phyloP scores from a whole-genome alignment of 2,888 invertebrate species.

The Archips xylosteana region DNA sequence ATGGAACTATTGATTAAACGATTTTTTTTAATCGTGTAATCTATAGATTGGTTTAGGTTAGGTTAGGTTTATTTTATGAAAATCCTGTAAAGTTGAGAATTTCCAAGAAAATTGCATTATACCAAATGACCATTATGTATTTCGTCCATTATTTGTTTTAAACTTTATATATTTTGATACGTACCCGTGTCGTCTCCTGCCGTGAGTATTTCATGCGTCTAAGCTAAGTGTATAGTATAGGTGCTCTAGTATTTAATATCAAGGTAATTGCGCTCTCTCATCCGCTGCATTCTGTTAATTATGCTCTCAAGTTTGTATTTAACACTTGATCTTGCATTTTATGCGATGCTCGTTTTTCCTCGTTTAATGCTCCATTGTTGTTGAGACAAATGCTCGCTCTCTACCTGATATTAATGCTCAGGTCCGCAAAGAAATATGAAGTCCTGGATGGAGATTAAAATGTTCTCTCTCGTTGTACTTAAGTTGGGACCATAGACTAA shows the following conservation, averaged over 20 bases:
- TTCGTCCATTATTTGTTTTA: no score
- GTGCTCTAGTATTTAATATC: constrained; percentile 1
- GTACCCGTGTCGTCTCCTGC: no score
- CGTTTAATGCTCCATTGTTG: constrained; percentile 50
- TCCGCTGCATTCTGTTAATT: constrained; percentile 59
- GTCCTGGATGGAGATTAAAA: constrained; percentile 23
- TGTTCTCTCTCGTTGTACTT: not conserved
- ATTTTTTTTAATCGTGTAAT: no score
- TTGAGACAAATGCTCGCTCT: constrained; percentile 65
- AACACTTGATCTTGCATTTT: constrained; percentile 61
- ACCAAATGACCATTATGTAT: no score
- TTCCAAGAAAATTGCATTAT: no score
- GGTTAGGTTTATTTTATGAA: no score
- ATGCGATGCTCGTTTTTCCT: constrained; percentile 54
- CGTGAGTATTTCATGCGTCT: not conserved
- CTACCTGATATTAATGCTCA: constrained; percentile 48
- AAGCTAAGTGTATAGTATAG: not conserved
- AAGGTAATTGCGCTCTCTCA: constrained; percentile 49
- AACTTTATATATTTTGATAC: no score
- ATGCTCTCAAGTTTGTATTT: constrained; percentile 60
- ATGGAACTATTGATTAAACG: no score
- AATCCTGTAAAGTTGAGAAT: no score
- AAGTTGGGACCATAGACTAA: no score
- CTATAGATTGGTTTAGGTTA: no score
- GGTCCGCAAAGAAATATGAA: constrained; percentile 53